These are phyloP conservation scores for Pitangus sulphuratus DNA, from an alignment of 2,797 vertebrate genomes.

Conservation along the genomic window DNA sequence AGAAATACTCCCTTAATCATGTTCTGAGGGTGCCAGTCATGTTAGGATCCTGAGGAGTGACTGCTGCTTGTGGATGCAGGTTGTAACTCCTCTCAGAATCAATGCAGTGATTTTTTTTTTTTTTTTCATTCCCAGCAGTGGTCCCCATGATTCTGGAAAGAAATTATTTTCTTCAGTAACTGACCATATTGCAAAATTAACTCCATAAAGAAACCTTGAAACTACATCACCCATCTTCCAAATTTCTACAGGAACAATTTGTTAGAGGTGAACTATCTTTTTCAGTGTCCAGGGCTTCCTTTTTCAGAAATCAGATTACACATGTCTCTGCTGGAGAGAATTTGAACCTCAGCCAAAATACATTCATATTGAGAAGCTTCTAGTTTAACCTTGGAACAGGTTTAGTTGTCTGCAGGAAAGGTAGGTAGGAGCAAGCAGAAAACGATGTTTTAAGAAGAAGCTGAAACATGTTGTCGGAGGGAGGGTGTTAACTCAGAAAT, in stretches of 20 bases:
- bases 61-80: not conserved
- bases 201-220: not conserved
- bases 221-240: not conserved
- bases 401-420: not conserved
- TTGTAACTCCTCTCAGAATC: not conserved
- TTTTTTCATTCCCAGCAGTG: not conserved
- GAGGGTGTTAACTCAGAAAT: not conserved
- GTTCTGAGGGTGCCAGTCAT: not conserved
- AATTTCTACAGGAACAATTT: not conserved
- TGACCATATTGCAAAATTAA: not conserved
- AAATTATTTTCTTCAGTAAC: not conserved
- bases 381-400: conserved; percentile 6
- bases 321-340: not conserved
- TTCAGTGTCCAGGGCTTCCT: not conserved
- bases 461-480: not conserved
- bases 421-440: not conserved
- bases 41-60: not conserved
- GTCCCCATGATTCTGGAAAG: not conserved
- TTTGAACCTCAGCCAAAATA: not conserved
- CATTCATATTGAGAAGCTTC: not conserved
- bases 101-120: not conserved
- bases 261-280: not conserved
- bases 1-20: not conserved
- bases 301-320: not conserved
- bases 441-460: not conserved